Base-by-base conservation (phyloP, 2,797 vertebrate genomes). In the Chaunax sp. region DNA sequence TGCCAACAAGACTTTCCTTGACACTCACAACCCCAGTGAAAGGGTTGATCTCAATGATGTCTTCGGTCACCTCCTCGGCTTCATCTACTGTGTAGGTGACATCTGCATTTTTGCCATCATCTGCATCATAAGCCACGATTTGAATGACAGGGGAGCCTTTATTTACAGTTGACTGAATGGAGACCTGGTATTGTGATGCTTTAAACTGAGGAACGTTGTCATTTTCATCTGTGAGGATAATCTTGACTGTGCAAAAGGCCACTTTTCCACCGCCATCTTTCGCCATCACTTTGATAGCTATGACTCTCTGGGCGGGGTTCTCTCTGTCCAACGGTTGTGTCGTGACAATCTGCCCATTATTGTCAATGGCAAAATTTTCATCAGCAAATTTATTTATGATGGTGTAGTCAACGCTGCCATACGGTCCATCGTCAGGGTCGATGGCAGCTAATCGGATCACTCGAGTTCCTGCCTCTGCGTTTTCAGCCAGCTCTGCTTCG, bases 201-300 rank as follows among this genome's bases (percentile, higher is more conserved):
- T 96, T 96, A 79, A 99, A 99, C 56, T 94, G 94, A 54, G 98
- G 98, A 0, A 95, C 82, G 12, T 99, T 99, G 87, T 99, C 98
- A 26, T 99, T 99, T 85, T 99, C 96, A 2, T 99, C 98, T 0
- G 96, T 98, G 47, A 99, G 95, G 56, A 99, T 99, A 51, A 99
- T 98, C 89, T 96, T 97, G 16, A 99, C 96, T 0, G 96, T 98
- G 87, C 98, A 99, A 84, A 99, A 99, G 0, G 95, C 97, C 65
- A 98, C 97, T 80, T 93, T 96, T 13, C 97, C 98, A 0, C 98
- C 97, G 0, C 96, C 96, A 2, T 99, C 98, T 81, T 95, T 97
- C 37, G 97, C 97, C 98, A 98, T 98, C 28, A 99, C 94, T 90
- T 98, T 99, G 80, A 99, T 96, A 26, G 96, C 96, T 8, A 99